Evolutionary conservation across 1,140 invertebrate species (phyloP), one percentile per base, ranked within the genome.

Genomic region (Halesus radiatus): DNA sequence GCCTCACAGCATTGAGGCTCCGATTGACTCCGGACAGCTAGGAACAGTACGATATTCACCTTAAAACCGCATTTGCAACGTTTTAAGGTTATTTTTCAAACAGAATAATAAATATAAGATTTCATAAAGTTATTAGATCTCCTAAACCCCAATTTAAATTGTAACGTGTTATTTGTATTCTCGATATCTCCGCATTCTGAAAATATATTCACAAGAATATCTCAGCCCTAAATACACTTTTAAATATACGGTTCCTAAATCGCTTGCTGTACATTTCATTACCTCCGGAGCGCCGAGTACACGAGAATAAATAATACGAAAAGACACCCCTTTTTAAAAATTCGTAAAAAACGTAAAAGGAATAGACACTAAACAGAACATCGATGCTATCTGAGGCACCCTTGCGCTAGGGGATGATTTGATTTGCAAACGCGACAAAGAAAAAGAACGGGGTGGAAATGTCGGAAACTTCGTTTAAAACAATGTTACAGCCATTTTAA

Each of bases 341-440:
- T 29, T 37, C 37, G 66, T 16, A 22, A 50, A 68, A 68, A 70
- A 70, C 22, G 32, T 70, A 70, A 70, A 70, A 70, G 37, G 66
- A 70, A 20, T 37, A 70, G 66, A 64, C 32, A 70, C n/a, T 50
- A 70, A 70, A 70, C 66, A 70, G 66, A 70, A 37, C 66, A 70
- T 70, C 66, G 66, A 70, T 70, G 66, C 32, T 70, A 70, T 70
- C 66, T 20, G 66, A 70, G 37, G 4, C 18, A 70, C 66, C 37
- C 66, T 37, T n/a, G n/a, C n/a, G 66, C 15, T 32, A 56, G 60
- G 76, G 72, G 76, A 52, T 81, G 70, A 81, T 81, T 79, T 72
- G 80, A 81, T 81, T 81, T 81, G 76, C 72, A 56, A 62, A 68
- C 60, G 76, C 80, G 76, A 81, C 80, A 79, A 81, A 81, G 70